Percentiles rank a stretch among this genome's conserved stretches.
These are phyloP conservation scores for Carcina quercana DNA, from an alignment of 2,888 invertebrate species.

Conservation along the genomic window DNA sequence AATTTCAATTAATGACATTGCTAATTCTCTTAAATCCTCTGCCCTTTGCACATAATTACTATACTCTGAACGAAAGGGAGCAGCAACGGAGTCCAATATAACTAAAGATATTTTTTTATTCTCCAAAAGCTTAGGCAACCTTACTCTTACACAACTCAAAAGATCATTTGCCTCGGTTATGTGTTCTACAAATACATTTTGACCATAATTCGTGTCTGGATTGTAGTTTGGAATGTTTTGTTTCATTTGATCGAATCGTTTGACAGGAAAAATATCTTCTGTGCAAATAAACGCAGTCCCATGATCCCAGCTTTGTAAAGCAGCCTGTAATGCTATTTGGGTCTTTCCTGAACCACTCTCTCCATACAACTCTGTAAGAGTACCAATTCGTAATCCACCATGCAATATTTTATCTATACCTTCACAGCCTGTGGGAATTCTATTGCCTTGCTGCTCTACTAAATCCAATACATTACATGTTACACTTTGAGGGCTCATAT, in stretches of 20 bases:
- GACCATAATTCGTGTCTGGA: slow-evolving; percentile 32
- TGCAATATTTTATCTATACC: slow-evolving; percentile 73
- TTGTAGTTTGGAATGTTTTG: slow-evolving; percentile 23
- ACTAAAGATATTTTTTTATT: slow-evolving; percentile 37
- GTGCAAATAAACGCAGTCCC: slow-evolving; percentile 83
- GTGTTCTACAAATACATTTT: slow-evolving; percentile 58
- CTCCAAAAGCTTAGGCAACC: slow-evolving; percentile 44
- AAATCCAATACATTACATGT: slow-evolving; percentile 28
- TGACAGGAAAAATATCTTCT: slow-evolving; percentile 78
- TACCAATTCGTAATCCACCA: slow-evolving; percentile 80
- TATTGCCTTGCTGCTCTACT: slow-evolving; percentile 23
- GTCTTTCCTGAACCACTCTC: slow-evolving; percentile 89
- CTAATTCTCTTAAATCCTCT: slow-evolving; percentile 58
- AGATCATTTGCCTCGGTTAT: slow-evolving; percentile 54
- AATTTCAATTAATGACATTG: slow-evolving; percentile 33
- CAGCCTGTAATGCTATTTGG: slow-evolving; percentile 83
- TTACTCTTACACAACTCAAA: slow-evolving; percentile 46
- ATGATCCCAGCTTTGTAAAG: slow-evolving; percentile 76
- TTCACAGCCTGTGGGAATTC: slow-evolving; percentile 71
- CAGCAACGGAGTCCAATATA: slow-evolving; percentile 61
- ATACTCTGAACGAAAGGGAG: slow-evolving; percentile 56
- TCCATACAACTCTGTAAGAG: slow-evolving; percentile 87
- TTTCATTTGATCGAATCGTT: slow-evolving; percentile 55
- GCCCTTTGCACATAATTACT: slow-evolving; percentile 59
- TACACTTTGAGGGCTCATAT: slow-evolving; percentile 27